Evolutionary conservation across 2,888 invertebrate genomes (phyloP).

Genomic region (Tiliacea citrago): DNA sequence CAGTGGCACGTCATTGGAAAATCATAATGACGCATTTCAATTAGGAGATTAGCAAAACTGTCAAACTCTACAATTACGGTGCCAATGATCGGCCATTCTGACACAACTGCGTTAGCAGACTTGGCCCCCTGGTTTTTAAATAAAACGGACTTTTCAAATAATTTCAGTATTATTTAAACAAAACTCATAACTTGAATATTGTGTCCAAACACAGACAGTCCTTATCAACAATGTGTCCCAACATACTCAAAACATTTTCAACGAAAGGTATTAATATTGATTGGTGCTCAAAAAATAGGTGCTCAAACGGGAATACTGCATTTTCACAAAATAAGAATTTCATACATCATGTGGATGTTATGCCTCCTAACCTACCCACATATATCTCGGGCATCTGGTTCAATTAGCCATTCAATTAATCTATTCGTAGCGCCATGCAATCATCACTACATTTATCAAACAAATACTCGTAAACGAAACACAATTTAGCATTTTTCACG

Average conservation of each 20-base stretch:
- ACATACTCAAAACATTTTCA: neutral
- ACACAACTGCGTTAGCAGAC: too few relatives aligned
- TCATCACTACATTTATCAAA: slow-evolving; percentile 54
- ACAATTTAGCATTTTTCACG: slow-evolving; percentile 17
- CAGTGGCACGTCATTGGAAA: too few relatives aligned
- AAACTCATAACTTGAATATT: neutral
- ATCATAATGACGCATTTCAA: too few relatives aligned
- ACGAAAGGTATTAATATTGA: neutral
- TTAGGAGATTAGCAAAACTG: too few relatives aligned
- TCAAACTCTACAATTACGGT: too few relatives aligned
- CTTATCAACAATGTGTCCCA: neutral
- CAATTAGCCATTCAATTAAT: slow-evolving; percentile 58
- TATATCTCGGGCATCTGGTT: slow-evolving; percentile 38
- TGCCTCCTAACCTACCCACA: neutral
- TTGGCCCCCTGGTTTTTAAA: too few relatives aligned
- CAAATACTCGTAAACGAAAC: slow-evolving; percentile 18
- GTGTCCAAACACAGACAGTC: neutral
- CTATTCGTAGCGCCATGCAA: slow-evolving; percentile 38
- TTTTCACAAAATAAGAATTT: too few relatives aligned
- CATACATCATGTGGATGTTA: neutral
- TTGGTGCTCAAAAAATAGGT: too few relatives aligned
- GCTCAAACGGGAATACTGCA: too few relatives aligned
- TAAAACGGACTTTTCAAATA: neutral
- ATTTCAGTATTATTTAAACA: neutral
- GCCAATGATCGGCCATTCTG: too few relatives aligned